phyloP scores from a whole-genome alignment of 1,140 invertebrate species.

The Eufriesea mexicana region DNA sequence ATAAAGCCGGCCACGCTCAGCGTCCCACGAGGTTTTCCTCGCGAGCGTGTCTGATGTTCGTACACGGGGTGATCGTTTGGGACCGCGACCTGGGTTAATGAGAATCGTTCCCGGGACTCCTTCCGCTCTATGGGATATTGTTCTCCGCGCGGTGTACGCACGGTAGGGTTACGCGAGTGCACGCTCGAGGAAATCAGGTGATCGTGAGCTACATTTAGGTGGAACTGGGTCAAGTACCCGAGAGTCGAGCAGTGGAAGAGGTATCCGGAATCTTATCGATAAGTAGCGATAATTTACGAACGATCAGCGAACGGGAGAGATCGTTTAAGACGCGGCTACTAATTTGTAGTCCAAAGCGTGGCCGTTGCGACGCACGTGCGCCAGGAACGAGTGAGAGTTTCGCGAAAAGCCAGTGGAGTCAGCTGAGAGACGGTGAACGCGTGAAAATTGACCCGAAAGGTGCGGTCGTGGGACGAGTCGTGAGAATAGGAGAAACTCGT shows the following conservation, averaged over 20 bases:
- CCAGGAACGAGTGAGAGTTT: background rate
- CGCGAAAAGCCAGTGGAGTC: background rate
- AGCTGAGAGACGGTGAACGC: background rate
- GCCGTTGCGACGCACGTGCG: background rate
- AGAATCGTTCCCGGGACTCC: constrained; percentile 5
- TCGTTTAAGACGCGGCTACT: background rate
- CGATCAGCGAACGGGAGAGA: background rate
- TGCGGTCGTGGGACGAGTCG: background rate
- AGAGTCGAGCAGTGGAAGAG: background rate
- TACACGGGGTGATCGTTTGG: constrained; percentile 19
- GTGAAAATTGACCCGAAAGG: constrained; percentile 18
- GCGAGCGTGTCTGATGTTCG: too few relatives aligned
- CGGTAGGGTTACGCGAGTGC: background rate
- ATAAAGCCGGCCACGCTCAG: constrained; percentile 6
- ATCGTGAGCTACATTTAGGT: background rate
- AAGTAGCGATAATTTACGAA: background rate
- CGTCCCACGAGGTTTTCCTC: background rate
- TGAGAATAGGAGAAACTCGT: constrained; percentile 22
- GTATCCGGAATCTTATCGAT: background rate
- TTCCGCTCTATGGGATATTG: constrained; percentile 14
- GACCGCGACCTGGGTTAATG: constrained; percentile 9
- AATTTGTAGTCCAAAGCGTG: background rate
- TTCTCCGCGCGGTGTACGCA: background rate
- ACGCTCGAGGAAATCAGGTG: background rate
- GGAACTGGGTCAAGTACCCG: background rate